A percentile compares a stretch with the other conserved stretches of the same genome.
These are phyloP conservation scores for Onychomys leucogaster DNA, from an alignment of 2,797 vertebrate genomes.

Conservation along the genomic window DNA sequence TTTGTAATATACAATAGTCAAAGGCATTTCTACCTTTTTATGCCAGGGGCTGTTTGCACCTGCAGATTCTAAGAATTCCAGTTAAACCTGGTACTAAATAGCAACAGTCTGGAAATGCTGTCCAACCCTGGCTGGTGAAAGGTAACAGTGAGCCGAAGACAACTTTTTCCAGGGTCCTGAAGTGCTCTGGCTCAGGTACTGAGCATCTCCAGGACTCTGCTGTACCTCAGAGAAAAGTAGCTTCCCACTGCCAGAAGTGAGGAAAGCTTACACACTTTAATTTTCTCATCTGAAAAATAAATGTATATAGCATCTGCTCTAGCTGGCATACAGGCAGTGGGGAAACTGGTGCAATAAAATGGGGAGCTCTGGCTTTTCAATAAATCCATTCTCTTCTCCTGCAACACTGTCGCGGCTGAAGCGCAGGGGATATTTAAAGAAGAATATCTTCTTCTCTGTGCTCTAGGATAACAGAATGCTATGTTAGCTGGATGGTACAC, in stretches of 20 bases:
- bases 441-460: not conserved
- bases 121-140: no score
- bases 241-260: not conserved
- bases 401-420: not conserved
- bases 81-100: not conserved
- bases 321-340: not conserved
- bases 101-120: not conserved
- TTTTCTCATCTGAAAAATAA: slow-evolving; percentile 56
- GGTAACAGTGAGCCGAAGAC: not conserved
- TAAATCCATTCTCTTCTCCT: not conserved
- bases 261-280: not conserved
- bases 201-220: not conserved
- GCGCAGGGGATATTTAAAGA: not conserved
- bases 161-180: not conserved
- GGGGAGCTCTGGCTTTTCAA: not conserved
- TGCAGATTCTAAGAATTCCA: not conserved
- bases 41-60: not conserved
- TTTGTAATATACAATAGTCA: not conserved
- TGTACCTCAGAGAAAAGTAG: not conserved
- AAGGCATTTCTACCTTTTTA: not conserved
- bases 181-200: not conserved
- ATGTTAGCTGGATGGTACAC: not conserved
- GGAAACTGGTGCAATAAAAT: not conserved
- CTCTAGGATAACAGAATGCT: not conserved
- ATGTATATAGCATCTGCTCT: not conserved